Evolutionary conservation across 23 tunicate genomes (phyloP).

Genomic region (Trididemnum clinides): DNA sequence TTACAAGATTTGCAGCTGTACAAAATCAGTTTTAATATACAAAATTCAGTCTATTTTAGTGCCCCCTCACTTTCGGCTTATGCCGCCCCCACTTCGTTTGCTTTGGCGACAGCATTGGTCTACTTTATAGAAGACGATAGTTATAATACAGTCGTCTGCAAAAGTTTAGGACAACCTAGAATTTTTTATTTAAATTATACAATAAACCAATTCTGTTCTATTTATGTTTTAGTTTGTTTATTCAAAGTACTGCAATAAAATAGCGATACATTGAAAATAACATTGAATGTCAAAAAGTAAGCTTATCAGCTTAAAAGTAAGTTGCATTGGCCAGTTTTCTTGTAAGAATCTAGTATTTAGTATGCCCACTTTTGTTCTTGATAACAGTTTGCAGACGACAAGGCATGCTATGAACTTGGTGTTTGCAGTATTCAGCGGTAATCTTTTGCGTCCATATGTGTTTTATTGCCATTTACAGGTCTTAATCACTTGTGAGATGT

Average conservation of each 20-base stretch:
- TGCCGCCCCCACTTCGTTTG: too few species aligned
- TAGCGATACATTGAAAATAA: not conserved
- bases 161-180: not conserved
- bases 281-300: conserved; percentile 14
- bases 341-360: not conserved
- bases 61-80: too few species aligned
- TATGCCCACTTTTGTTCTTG: not conserved
- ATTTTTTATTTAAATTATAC: not conserved
- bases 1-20: too few species aligned
- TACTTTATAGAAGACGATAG: too few species aligned
- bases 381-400: not conserved
- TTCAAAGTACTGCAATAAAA: conserved; percentile 10
- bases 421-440: conserved; percentile 16
- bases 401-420: not conserved
- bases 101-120: too few species aligned
- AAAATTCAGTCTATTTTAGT: too few species aligned
- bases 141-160: not conserved
- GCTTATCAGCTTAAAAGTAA: not conserved
- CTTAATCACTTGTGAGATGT: not conserved
- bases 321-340: not conserved
- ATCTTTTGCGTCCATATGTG: not conserved
- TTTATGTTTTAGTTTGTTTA: conserved; percentile 1
- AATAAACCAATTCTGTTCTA: not conserved
- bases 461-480: conserved; percentile 14
- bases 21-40: too few species aligned